Conservation (phyloP, 1,140 invertebrate species). For the Propsilocerus akamusi region DNA sequence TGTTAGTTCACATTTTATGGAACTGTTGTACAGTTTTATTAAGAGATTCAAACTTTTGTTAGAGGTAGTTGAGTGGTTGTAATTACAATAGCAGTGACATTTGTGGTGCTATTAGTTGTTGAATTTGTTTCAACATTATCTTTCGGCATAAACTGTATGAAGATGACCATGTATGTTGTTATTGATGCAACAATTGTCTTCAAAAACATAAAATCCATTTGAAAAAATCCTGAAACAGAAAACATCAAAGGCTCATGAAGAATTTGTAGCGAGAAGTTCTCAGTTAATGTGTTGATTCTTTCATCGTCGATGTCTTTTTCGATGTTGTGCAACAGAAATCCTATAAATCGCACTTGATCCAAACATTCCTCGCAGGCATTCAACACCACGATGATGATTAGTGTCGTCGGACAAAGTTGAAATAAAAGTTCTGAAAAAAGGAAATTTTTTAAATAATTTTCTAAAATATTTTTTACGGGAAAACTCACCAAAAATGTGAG, state of each 20-base stretch:
- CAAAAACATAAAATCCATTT: conserved; percentile 5
- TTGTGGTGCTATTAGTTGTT: no score
- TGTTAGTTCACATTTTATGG: no score
- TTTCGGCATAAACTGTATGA: conserved; percentile 8
- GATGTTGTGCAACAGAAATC: background rate
- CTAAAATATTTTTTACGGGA: background rate
- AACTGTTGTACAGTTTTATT: no score
- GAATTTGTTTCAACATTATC: no score
- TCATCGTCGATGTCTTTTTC: conserved; percentile 3
- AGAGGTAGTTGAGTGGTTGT: no score
- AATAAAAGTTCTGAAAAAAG: background rate
- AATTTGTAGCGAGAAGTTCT: conserved; percentile 6
- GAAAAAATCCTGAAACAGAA: conserved; percentile 3
- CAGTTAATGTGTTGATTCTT: background rate
- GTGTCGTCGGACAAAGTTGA: background rate
- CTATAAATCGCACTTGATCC: background rate
- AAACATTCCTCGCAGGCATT: background rate
- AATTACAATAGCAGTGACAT: no score
- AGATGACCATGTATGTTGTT: conserved; percentile 7
- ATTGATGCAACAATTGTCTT: conserved; percentile 5
- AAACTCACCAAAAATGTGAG: background rate
- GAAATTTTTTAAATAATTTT: background rate
- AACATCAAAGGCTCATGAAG: conserved; percentile 5
- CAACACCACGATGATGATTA: background rate
- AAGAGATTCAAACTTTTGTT: no score